Evolutionary conservation across 2,888 invertebrate genomes (phyloP).

Genomic region (Clistopyga incitator): DNA sequence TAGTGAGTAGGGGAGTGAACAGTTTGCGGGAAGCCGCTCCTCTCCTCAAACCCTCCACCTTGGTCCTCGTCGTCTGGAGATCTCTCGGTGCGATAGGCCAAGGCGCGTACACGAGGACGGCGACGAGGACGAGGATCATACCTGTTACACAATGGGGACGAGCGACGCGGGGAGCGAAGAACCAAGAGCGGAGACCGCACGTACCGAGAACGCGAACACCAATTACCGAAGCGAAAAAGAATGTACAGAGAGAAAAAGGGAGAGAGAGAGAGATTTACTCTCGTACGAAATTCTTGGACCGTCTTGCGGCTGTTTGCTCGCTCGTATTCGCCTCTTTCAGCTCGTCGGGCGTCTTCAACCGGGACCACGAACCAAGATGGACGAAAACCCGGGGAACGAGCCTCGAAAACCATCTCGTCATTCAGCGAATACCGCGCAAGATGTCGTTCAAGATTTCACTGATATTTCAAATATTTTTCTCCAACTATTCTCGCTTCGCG

Average conservation of each 20-base stretch:
- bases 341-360: background rate
- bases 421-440: background rate
- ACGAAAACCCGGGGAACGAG: background rate
- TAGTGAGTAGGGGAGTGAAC: conserved; percentile 74
- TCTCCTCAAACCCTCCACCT: background rate
- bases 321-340: conserved; percentile 6
- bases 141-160: conserved; percentile 79
- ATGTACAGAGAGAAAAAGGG: conserved; percentile 66
- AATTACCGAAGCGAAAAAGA: conserved; percentile 76
- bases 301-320: conserved; percentile 31
- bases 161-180: conserved; percentile 29
- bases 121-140: conserved; percentile 52
- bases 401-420: conserved; percentile 1
- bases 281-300: conserved; percentile 41
- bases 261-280: conserved; percentile 30
- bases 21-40: conserved; percentile 66
- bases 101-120: conserved; percentile 70
- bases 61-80: conserved; percentile 74
- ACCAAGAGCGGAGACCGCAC: conserved; percentile 52
- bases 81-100: conserved; percentile 75
- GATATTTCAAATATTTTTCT: background rate
- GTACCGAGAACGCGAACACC: conserved; percentile 75
- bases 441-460: background rate
- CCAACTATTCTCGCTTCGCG: background rate
- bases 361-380: background rate